Evolutionary conservation across 2,888 invertebrate genomes (phyloP).

Genomic region (Heteromurus nitidus): DNA sequence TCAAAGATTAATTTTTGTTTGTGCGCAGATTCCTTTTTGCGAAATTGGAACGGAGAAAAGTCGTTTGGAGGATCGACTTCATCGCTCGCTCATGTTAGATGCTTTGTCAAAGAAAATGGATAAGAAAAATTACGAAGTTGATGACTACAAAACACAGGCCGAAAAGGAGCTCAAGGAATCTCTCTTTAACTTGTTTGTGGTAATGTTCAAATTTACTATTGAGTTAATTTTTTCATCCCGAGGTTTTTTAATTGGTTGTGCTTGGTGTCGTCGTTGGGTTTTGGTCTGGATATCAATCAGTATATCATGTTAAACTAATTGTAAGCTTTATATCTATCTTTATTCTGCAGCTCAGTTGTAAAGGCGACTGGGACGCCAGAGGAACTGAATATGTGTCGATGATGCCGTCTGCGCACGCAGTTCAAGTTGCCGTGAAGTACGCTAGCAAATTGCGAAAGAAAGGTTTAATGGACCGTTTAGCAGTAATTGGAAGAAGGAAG

Average conservation of each 20-base stretch:
- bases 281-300: too few relatives aligned
- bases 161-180: slow-evolving; percentile 85
- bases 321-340: slow-evolving; percentile 18
- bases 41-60: slow-evolving; percentile 87
- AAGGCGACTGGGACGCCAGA: slow-evolving; percentile 88
- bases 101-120: slow-evolving; percentile 70
- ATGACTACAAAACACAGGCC: slow-evolving; percentile 77
- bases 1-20: too few relatives aligned
- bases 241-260: too few relatives aligned
- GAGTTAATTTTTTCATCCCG: too few relatives aligned
- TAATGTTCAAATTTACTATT: slow-evolving; percentile 76
- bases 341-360: slow-evolving; percentile 84
- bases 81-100: slow-evolving; percentile 67
- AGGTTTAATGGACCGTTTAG: slow-evolving; percentile 86
- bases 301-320: too few relatives aligned
- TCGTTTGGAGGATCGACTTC: slow-evolving; percentile 81
- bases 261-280: too few relatives aligned
- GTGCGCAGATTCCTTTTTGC: slow-evolving; percentile 83
- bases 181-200: slow-evolving; percentile 92
- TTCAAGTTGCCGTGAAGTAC: slow-evolving; percentile 92
- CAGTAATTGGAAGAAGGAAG: slow-evolving; percentile 78
- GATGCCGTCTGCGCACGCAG: slow-evolving; percentile 84
- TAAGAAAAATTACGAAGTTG: slow-evolving; percentile 72
- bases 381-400: slow-evolving; percentile 91
- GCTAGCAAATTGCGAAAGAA: slow-evolving; percentile 86